These are phyloP conservation scores for Drosophila yakuba DNA, from an alignment of 1,140 invertebrate species.

Conservation along the genomic window DNA sequence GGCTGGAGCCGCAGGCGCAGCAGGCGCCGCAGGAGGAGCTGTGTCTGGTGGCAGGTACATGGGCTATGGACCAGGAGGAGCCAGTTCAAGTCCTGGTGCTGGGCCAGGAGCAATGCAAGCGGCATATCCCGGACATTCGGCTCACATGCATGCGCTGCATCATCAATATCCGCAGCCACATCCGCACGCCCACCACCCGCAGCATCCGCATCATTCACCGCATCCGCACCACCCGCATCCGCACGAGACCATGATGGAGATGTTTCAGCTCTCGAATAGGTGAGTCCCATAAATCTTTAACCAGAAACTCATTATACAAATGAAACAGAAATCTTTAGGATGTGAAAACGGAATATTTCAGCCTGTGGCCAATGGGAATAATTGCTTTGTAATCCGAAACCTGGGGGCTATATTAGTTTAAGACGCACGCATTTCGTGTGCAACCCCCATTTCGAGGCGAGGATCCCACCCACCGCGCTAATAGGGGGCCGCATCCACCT, in stretches of 20 bases:
- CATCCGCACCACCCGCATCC: slow-evolving; percentile 58
- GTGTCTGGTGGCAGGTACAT: slow-evolving; percentile 17
- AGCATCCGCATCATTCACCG: slow-evolving; percentile 41
- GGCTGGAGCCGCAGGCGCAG: not conserved
- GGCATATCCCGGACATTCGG: slow-evolving; percentile 4
- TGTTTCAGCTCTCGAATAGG: slow-evolving; percentile 83
- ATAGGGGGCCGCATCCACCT: slow-evolving; percentile 21
- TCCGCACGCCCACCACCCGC: slow-evolving; percentile 35
- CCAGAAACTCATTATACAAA: too few relatives aligned
- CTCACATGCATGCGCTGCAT: slow-evolving; percentile 35
- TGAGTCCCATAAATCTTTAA: slow-evolving; percentile 43
- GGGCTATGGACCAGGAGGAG: slow-evolving; percentile 20
- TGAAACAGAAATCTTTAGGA: too few relatives aligned
- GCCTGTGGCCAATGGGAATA: not conserved
- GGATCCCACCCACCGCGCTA: slow-evolving; percentile 22
- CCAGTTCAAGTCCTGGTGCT: not conserved
- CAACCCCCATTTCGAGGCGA: not conserved
- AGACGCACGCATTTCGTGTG: slow-evolving; percentile 1
- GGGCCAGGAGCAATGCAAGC: slow-evolving; percentile 7
- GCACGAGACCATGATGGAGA: slow-evolving; percentile 81
- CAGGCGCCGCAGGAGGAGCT: slow-evolving; percentile 1
- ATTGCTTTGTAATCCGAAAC: not conserved
- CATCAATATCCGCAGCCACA: slow-evolving; percentile 41
- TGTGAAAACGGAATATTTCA: not conserved
- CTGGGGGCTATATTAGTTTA: not conserved